Evolutionary conservation across 2,888 invertebrate species (phyloP), one percentile per base, ranked within the genome.

Genomic region (Acholoe squamosa): DNA sequence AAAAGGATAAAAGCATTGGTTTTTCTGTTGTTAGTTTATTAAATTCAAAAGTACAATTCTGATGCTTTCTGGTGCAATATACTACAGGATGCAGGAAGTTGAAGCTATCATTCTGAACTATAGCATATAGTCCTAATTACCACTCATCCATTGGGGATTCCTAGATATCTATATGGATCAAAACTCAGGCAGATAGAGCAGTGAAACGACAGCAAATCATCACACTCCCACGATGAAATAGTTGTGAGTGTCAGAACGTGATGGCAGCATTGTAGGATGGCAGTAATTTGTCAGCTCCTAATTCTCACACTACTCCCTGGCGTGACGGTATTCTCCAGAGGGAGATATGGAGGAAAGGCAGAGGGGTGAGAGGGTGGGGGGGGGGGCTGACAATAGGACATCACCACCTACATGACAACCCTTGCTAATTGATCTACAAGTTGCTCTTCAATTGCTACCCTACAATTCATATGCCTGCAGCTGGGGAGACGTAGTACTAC

Each of bases 181-280:
- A 34, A 71, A 43, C 43, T 33, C 80, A 33, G 80, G 16, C 80
- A 80, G 80, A 33, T 33, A 19, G 43, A 33, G 43, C 80, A 33
- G 80, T 43, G 19, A 43, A 80, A 0, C 43, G 80, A 43, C 43
- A 43, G 16, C 80, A 43, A 14, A 34, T 33, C 80, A 33, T 28
- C 80, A 33, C 34, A 43, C 10, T 43, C 34, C 34, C 80, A 43
- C 80, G 80, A 33, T 80, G 80, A 80, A 80, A 80, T 80, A 80
- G 80, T 80, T 80, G 80, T 80, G 33, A 80, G 80, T 80, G 80
- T 80, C 80, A 80, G n/a, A 43, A 80, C 80, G 80, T 43, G 80
- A 80, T 43, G 22, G 80, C 80, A 43, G 80, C 43, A 34, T 5
- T 43, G 80, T 33, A 80, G 34, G 43, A 14, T 19, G 80, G 43